Evolutionary conservation across 2,797 vertebrate species (phyloP).

Genomic region (Orestias chungarensis): DNA sequence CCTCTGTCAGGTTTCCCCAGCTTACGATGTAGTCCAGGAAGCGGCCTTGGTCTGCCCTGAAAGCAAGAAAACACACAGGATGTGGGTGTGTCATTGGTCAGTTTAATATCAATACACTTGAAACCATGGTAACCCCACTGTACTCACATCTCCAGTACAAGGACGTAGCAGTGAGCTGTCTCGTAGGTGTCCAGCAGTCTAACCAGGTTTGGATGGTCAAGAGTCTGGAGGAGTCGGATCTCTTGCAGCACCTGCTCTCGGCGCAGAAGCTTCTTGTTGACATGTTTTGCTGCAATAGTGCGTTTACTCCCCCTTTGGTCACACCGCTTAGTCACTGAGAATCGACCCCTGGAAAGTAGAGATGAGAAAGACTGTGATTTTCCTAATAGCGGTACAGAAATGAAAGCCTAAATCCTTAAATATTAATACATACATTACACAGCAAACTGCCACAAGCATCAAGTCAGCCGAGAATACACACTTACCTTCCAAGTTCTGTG

Average conservation of each 20-base stretch:
- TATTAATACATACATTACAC: background rate
- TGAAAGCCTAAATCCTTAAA: background rate
- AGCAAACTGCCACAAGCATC: background rate
- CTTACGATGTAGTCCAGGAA: constrained; percentile 90
- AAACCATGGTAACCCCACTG: background rate
- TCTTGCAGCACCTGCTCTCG: constrained; percentile 95
- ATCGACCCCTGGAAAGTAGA: constrained; percentile 85
- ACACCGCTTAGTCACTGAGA: constrained; percentile 94
- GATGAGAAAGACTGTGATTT: background rate
- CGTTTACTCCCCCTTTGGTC: constrained; percentile 93
- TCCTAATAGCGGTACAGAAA: background rate
- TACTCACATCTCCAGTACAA: constrained; percentile 93
- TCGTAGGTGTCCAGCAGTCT: constrained; percentile 93
- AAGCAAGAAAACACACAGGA: constrained; percentile 9
- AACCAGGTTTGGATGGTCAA: constrained; percentile 93
- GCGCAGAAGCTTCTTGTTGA: constrained; percentile 96
- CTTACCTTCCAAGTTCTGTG: constrained; percentile 94
- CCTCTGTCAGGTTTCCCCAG: constrained; percentile 94
- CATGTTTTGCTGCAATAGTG: constrained; percentile 91
- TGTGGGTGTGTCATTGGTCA: background rate
- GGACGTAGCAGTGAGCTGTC: constrained; percentile 89
- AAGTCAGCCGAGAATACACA: background rate
- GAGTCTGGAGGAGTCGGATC: constrained; percentile 89
- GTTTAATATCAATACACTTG: background rate
- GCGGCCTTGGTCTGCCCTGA: constrained; percentile 90